phyloP scores from a whole-genome alignment of 2,888 invertebrate species.

The Lasioglossum vierecki region DNA sequence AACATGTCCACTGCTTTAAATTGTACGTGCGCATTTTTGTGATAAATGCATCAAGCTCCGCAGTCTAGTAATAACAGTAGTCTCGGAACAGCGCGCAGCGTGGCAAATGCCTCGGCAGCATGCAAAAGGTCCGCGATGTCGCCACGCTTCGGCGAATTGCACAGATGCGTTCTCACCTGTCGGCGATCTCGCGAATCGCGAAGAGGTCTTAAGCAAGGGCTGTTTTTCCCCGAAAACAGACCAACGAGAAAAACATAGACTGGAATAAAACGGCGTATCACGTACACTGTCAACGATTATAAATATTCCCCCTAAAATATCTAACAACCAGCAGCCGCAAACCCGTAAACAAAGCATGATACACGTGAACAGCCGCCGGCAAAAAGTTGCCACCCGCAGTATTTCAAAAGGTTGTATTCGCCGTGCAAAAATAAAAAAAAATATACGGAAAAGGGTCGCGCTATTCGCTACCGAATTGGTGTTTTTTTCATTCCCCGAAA shows the following conservation, averaged over 20 bases:
- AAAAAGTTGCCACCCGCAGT: slow-evolving; percentile 12
- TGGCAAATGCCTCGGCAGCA: not conserved
- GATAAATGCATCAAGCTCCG: no score
- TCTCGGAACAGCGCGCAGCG: not conserved
- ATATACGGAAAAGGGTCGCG: slow-evolving; percentile 10
- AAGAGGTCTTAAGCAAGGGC: not conserved
- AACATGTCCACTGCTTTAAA: no score
- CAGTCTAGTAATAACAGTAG: not conserved
- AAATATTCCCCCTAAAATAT: slow-evolving; percentile 10
- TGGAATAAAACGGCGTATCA: not conserved
- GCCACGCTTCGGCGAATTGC: not conserved
- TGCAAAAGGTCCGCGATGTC: not conserved
- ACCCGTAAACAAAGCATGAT: slow-evolving; percentile 12
- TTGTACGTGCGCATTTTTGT: no score
- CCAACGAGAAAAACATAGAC: not conserved
- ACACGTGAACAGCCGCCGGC: slow-evolving; percentile 9
- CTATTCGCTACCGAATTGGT: slow-evolving; percentile 8
- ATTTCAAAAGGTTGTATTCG: slow-evolving; percentile 18
- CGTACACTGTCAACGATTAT: slow-evolving; percentile 1
- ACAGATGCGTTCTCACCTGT: not conserved
- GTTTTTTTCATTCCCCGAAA: slow-evolving; percentile 18
- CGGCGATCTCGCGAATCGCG: not conserved
- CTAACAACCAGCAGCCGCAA: not conserved
- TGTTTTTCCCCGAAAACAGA: not conserved
- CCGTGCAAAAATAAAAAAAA: slow-evolving; percentile 1